A percentile compares a stretch with the other conserved stretches of the same genome.
Evolutionary conservation across 2,113 vertebrate species (phyloP).

Genomic region (Peromyscus leucopus): DNA sequence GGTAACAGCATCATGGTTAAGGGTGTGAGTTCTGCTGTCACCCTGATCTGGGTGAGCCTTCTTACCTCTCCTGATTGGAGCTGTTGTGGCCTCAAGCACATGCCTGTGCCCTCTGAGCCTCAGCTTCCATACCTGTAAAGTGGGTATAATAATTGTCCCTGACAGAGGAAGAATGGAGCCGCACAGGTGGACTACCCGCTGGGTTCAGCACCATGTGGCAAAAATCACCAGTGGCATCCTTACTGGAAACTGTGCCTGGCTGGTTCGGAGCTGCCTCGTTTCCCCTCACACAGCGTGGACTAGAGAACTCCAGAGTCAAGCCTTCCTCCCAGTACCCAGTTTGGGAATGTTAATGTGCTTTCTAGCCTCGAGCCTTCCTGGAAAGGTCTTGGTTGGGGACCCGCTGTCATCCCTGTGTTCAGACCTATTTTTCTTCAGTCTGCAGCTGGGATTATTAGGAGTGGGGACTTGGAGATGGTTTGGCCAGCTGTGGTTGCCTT

Average conservation of each 20-base stretch:
- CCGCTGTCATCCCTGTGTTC: background rate
- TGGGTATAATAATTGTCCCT: background rate
- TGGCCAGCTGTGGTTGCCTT: background rate
- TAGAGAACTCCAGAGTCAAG: background rate
- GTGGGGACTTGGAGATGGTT: background rate
- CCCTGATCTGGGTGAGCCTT: background rate
- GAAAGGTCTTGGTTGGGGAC: background rate
- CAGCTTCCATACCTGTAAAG: background rate
- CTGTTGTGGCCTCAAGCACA: background rate
- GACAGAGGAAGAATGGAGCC: background rate
- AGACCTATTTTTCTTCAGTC: conserved; percentile 2
- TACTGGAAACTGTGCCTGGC: background rate
- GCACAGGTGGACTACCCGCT: fast-evolving
- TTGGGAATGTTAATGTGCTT: background rate
- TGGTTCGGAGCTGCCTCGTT: background rate
- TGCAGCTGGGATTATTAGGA: conserved; percentile 6
- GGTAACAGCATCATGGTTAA: fast-evolving
- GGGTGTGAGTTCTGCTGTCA: background rate
- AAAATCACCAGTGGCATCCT: background rate
- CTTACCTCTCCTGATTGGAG: background rate
- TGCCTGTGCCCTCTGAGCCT: background rate
- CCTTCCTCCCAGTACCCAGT: too few relatives aligned
- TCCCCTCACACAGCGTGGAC: too few relatives aligned
- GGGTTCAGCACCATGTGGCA: fast-evolving
- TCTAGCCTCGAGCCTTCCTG: background rate